A percentile compares a stretch with the other conserved stretches of the same genome.
Evolutionary conservation across 2,888 invertebrate species (phyloP).

Genomic region (Oxystoma pomonae): DNA sequence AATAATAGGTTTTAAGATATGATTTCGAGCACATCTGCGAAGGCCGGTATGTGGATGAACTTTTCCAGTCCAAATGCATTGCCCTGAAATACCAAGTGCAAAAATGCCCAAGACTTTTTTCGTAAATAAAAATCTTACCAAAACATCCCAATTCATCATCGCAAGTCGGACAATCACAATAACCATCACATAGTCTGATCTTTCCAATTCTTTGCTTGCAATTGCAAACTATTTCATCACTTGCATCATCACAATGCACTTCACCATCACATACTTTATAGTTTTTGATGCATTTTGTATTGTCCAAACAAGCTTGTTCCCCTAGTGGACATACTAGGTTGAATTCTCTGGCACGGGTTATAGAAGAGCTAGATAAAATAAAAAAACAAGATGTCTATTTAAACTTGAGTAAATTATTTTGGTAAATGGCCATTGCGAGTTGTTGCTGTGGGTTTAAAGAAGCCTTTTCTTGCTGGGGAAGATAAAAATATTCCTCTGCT

Average conservation of each 20-base stretch:
- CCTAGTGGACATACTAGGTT: constrained; percentile 37
- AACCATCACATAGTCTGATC: constrained; percentile 72
- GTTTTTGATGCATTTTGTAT: constrained; percentile 52
- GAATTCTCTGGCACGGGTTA: constrained; percentile 24
- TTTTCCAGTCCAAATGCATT: too few species aligned
- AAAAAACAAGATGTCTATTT: too few species aligned
- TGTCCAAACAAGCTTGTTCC: constrained; percentile 41
- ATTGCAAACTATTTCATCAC: constrained; percentile 71
- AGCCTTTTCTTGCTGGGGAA: too few species aligned
- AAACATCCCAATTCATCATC: constrained; percentile 79
- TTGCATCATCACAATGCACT: constrained; percentile 71
- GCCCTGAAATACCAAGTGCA: too few species aligned
- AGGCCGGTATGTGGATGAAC: constrained; percentile 2
- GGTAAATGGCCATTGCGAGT: too few species aligned
- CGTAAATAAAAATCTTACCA: constrained; percentile 53
- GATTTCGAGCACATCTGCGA: too few species aligned
- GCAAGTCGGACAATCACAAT: constrained; percentile 74
- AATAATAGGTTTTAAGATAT: too few species aligned
- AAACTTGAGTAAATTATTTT: too few species aligned
- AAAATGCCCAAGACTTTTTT: too few species aligned
- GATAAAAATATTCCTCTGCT: too few species aligned
- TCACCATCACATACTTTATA: constrained; percentile 67
- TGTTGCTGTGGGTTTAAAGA: too few species aligned
- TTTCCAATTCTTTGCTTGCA: constrained; percentile 67
- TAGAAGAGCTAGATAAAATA: not conserved